These are phyloP conservation scores for Empidonax traillii DNA, from an alignment of 2,113 vertebrate genomes.

Conservation along the genomic window DNA sequence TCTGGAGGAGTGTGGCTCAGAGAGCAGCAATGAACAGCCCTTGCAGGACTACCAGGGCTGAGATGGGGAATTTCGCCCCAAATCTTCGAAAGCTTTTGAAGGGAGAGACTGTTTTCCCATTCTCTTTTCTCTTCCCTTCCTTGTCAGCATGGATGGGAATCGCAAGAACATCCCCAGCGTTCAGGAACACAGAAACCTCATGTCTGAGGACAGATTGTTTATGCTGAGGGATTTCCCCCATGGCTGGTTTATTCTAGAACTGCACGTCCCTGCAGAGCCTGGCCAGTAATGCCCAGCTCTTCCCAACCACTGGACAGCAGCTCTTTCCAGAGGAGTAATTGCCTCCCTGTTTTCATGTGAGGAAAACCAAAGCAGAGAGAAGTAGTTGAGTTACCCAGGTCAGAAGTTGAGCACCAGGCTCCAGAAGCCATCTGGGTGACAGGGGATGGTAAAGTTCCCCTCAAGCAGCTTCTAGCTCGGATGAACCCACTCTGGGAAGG, in stretches of 20 bases:
- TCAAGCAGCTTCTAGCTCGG: background rate
- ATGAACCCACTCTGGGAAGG: background rate
- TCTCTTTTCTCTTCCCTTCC: background rate
- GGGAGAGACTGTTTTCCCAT: background rate
- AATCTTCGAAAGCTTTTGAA: background rate
- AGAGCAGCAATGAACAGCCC: background rate
- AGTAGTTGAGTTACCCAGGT: background rate
- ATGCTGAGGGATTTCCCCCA: background rate
- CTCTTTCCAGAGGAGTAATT: background rate
- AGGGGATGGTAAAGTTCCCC: background rate
- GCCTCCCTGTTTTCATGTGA: background rate
- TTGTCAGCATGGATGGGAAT: background rate
- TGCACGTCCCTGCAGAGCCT: fast-evolving
- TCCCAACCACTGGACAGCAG: background rate
- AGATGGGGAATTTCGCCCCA: background rate
- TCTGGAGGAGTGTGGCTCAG: background rate
- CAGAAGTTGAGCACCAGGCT: background rate
- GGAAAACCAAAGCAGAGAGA: background rate
- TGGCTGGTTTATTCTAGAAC: background rate
- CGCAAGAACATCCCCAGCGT: background rate
- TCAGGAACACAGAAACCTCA: fast-evolving
- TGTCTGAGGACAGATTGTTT: background rate
- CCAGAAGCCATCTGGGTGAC: background rate
- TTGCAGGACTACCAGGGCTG: background rate
- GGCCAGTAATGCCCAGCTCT: background rate